Conservation (phyloP, 2,888 invertebrate species). For the Stegana nigrithorax region DNA sequence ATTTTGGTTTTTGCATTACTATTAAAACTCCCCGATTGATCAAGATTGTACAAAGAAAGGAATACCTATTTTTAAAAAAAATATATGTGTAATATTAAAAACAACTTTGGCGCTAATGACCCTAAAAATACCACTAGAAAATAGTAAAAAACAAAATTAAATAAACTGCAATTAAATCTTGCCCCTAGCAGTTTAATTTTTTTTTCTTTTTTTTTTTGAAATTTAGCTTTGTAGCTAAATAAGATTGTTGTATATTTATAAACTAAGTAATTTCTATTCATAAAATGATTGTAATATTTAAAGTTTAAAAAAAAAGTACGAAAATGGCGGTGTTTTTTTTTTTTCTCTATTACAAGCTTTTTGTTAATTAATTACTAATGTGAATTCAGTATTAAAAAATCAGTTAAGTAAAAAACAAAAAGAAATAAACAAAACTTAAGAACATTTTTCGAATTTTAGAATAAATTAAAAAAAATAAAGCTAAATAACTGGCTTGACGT, state of each 20-base stretch:
- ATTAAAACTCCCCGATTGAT: too few species aligned
- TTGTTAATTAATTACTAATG: background rate
- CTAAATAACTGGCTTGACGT: background rate
- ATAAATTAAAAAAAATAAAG: background rate
- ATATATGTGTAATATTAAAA: too few species aligned
- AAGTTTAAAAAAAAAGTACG: background rate
- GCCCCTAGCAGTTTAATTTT: background rate
- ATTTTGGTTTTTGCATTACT: too few species aligned
- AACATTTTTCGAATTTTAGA: background rate
- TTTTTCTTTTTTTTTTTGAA: background rate
- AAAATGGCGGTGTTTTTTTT: background rate
- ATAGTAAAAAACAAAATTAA: background rate
- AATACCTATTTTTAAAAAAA: too few species aligned
- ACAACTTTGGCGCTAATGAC: too few species aligned
- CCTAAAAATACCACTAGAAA: background rate
- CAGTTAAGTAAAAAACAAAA: too few species aligned
- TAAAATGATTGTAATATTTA: background rate
- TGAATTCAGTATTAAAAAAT: background rate
- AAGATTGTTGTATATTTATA: background rate
- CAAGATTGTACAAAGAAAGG: too few species aligned
- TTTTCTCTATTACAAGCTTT: background rate
- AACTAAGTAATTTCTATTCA: background rate
- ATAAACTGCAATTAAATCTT: background rate
- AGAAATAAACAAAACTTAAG: too few species aligned
- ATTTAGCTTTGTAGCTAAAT: background rate